Base-by-base conservation (phyloP, 2,113 vertebrate genomes). In the Anguilla japonica region DNA sequence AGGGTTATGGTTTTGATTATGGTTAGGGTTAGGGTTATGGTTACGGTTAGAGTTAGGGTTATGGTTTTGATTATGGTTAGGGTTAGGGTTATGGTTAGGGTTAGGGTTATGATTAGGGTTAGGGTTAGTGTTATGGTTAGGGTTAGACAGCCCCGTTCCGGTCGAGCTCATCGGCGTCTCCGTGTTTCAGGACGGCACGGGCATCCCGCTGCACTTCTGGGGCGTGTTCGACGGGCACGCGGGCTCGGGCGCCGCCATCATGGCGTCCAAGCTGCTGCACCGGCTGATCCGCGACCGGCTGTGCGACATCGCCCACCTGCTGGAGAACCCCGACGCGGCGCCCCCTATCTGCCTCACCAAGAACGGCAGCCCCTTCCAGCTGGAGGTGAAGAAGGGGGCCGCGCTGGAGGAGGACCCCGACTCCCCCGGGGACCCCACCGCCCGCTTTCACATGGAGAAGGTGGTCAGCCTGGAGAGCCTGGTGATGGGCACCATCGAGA, bases 141-240 rank as follows among this genome's bases (percentile, higher is more conserved):
- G 43, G 2, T 46, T 46, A 2, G 43, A 3, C 43, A 43, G 43
- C 43, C 7, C 43, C 7, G 43, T 46, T 9, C 1, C 20, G 20
- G 29, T 22, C 82, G 41, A 11, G 13, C 43, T 26, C n/a, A n/a
- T 83, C 13, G 2, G 11, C 80, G 26, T 34, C 0, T 85, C 0
- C 43, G 0, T 41, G 57, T 86, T 82, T 0, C 83, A 98, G 97
- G 95, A 95, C 81, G 93, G 93, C 63, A 94, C 93, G 75, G 97
- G 96, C 14, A 94, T 99, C 89, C 96, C 94, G 80, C 96, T 99
- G 87, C 95, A 97, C 90, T 99, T 98, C 89, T 99, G 98, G 98
- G 98, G 97, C 0, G 92, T 99, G 83, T 99, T 97, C 87, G 98
- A 99, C 9, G 98, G 98, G 57, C 98, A 99, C 0, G 98, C 98